A percentile compares a stretch with the other conserved stretches of the same genome.
phyloP scores from a whole-genome alignment of 2,797 vertebrate genomes.

The Catostomus latipinnis region DNA sequence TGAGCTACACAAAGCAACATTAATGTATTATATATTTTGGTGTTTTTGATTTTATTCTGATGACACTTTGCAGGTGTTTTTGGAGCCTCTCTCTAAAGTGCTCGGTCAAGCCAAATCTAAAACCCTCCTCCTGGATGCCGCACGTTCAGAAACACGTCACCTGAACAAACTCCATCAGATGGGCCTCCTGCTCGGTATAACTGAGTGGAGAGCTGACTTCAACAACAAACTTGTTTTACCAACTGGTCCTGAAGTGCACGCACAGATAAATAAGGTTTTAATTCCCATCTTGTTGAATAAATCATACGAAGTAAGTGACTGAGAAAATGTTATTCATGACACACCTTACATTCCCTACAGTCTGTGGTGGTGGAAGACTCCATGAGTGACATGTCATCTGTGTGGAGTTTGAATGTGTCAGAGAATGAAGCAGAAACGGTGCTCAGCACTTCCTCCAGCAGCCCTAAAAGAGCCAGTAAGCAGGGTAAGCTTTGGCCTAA shows the following conservation, averaged over 20 bases:
- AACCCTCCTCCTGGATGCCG: conserved; percentile 70
- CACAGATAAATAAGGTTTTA: conserved; percentile 62
- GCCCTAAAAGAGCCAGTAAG: conserved; percentile 52
- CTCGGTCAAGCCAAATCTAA: conserved; percentile 81
- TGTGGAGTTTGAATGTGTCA: conserved; percentile 65
- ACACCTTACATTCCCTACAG: conserved; percentile 56
- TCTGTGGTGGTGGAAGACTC: conserved; percentile 62
- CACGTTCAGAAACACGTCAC: conserved; percentile 67
- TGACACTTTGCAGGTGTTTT: conserved; percentile 72
- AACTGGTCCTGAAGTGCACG: neutral
- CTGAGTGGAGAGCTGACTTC: conserved; percentile 81
- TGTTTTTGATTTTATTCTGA: neutral
- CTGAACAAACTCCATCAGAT: conserved; percentile 78
- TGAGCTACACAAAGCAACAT: neutral
- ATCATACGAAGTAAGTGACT: neutral
- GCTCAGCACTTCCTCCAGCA: conserved; percentile 57
- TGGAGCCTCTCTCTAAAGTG: conserved; percentile 79
- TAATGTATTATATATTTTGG: neutral
- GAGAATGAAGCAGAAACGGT: conserved; percentile 65
- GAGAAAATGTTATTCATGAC: neutral
- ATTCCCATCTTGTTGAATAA: neutral
- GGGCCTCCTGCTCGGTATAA: conserved; percentile 79
- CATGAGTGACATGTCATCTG: conserved; percentile 70
- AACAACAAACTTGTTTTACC: conserved; percentile 69
- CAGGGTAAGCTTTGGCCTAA: conserved; percentile 60